Conservation (phyloP, 2,113 vertebrate species). For the Sitta europaea region DNA sequence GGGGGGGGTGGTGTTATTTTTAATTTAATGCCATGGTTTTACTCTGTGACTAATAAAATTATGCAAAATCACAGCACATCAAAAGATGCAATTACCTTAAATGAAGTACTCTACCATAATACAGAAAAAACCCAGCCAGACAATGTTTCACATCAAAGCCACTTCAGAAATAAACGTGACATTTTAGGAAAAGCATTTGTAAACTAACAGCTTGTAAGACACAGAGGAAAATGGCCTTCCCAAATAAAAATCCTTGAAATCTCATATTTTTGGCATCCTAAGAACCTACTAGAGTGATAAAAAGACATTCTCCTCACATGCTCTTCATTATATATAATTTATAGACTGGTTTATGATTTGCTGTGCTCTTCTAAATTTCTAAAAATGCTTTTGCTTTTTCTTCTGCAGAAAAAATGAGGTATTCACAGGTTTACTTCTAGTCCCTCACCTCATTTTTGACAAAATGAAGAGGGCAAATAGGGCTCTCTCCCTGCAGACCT, state of each 20-base stretch:
- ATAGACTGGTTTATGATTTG: neutral
- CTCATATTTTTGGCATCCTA: neutral
- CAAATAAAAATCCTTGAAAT: neutral
- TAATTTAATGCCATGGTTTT: neutral
- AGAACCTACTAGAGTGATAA: neutral
- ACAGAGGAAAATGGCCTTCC: neutral
- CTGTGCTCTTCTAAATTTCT: neutral
- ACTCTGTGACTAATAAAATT: neutral
- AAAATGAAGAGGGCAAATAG: neutral
- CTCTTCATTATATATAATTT: neutral
- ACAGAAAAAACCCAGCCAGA: neutral
- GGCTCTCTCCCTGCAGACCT: neutral
- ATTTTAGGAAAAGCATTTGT: neutral
- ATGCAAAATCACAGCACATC: neutral
- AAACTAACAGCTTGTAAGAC: neutral
- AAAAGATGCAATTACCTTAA: conserved; percentile 8
- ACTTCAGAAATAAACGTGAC: neutral
- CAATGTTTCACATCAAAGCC: neutral
- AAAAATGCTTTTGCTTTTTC: neutral
- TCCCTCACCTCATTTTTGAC: neutral
- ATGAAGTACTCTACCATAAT: neutral
- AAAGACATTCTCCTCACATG: neutral
- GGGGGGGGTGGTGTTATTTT: too few relatives aligned
- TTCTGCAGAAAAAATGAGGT: neutral
- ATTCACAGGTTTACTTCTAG: neutral